phyloP scores from a whole-genome alignment of 2,888 invertebrate species.

The Zygogramma bicolorata region DNA sequence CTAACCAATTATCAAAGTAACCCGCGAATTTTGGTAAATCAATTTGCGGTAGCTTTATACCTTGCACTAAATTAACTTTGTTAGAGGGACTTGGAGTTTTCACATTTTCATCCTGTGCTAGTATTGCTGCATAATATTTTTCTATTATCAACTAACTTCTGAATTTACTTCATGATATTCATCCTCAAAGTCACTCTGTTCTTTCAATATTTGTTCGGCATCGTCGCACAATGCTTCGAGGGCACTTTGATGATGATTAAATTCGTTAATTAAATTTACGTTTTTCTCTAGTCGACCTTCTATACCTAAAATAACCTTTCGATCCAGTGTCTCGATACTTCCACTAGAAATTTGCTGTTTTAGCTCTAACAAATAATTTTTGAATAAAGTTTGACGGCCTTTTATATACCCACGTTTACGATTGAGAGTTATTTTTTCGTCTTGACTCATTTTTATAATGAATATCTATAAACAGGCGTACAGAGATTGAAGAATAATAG shows the following conservation, averaged over 20 bases:
- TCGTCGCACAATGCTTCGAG: not conserved
- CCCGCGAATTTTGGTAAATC: constrained; percentile 7
- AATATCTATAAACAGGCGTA: not conserved
- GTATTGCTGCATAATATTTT: not conserved
- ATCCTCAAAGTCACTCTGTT: constrained; percentile 2
- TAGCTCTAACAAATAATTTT: not conserved
- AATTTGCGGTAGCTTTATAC: not conserved
- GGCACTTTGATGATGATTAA: not conserved
- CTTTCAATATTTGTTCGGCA: not conserved
- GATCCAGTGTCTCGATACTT: not conserved
- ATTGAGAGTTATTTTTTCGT: not conserved
- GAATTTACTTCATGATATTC: not conserved
- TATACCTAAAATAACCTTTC: not conserved
- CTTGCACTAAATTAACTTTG: not conserved
- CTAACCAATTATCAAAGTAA: not conserved
- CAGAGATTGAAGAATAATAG: not conserved
- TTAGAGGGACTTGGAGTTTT: not conserved
- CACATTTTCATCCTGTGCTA: not conserved
- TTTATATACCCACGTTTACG: not conserved
- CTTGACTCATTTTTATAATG: not conserved
- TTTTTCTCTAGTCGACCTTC: not conserved
- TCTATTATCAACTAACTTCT: not conserved
- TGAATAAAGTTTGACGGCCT: not conserved
- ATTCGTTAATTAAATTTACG: not conserved
- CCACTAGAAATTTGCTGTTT: not conserved